These are phyloP conservation scores for Austrolebias charrua DNA, from an alignment of 2,797 vertebrate species.

Conservation along the genomic window DNA sequence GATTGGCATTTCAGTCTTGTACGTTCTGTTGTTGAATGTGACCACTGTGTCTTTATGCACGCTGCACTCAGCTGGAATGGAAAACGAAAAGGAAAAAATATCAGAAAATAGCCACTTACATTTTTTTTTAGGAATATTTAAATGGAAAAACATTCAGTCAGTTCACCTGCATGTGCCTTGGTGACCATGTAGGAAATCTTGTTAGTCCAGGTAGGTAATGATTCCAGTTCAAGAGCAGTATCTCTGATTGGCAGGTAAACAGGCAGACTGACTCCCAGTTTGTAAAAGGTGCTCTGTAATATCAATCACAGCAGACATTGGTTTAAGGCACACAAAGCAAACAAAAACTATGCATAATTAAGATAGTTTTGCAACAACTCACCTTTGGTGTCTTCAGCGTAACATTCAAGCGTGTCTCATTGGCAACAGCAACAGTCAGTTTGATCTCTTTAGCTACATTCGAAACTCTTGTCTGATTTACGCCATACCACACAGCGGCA, in stretches of 20 bases:
- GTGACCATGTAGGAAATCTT: constrained; percentile 56
- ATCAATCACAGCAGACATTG: constrained; percentile 4
- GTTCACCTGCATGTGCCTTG: constrained; percentile 65
- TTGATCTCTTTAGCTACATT: constrained; percentile 75
- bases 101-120: not conserved
- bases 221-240: constrained; percentile 51
- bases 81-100: constrained; percentile 6
- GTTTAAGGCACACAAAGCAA: not conserved
- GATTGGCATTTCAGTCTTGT: constrained; percentile 74
- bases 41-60: constrained; percentile 44
- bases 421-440: constrained; percentile 59
- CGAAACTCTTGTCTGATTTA: constrained; percentile 47
- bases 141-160: too few species aligned
- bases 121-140: too few species aligned
- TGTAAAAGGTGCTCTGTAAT: constrained; percentile 69
- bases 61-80: constrained; percentile 57
- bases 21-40: constrained; percentile 70
- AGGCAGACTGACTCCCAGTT: constrained; percentile 52
- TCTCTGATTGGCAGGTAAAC: constrained; percentile 63
- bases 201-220: constrained; percentile 41
- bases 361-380: not conserved
- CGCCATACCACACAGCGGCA: constrained; percentile 50
- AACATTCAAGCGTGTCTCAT: constrained; percentile 61
- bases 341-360: constrained; percentile 6
- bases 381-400: constrained; percentile 70